Evolutionary conservation across 92 coral and sea anemone genomes (phyloP).

Genomic region (Siderastrea siderea): DNA sequence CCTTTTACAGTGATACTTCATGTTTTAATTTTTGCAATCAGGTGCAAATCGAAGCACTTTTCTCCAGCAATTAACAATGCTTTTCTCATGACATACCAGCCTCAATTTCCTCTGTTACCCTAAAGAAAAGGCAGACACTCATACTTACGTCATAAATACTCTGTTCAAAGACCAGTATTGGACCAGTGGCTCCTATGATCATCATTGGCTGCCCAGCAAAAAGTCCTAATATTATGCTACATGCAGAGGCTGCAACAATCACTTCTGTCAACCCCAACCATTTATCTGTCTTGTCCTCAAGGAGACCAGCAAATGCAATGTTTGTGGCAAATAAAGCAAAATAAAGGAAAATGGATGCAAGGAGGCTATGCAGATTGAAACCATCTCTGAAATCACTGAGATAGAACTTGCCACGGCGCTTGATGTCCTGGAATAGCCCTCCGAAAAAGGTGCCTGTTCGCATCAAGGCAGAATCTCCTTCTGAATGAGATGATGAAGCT

Average conservation of each 20-base stretch:
- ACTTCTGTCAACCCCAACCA: slow-evolving; percentile 92
- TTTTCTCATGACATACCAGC: background rate
- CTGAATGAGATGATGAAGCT: slow-evolving; percentile 81
- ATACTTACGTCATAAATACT: slow-evolving; percentile 82
- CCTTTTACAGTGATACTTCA: no score
- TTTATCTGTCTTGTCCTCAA: slow-evolving; percentile 85
- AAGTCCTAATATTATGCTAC: slow-evolving; percentile 91
- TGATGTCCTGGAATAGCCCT: slow-evolving; percentile 87
- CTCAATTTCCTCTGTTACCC: background rate
- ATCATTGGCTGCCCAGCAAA: slow-evolving; percentile 97
- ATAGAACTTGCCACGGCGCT: slow-evolving; percentile 85
- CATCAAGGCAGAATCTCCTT: slow-evolving; percentile 85
- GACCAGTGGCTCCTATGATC: slow-evolving; percentile 97
- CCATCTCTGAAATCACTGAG: slow-evolving; percentile 95
- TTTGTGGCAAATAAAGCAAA: slow-evolving; percentile 97
- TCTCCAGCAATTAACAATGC: no score
- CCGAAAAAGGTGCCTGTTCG: slow-evolving; percentile 92
- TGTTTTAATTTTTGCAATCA: no score
- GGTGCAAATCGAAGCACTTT: no score
- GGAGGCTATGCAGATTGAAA: slow-evolving; percentile 80
- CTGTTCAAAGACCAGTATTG: slow-evolving; percentile 75
- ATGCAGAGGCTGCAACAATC: slow-evolving; percentile 86
- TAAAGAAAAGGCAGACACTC: background rate
- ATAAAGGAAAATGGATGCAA: slow-evolving; percentile 85
- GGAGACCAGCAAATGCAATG: slow-evolving; percentile 97